Evolutionary conservation across 2,113 vertebrate genomes (phyloP), one percentile per base, ranked within the genome.

Genomic region (Trematocara macrostoma): DNA sequence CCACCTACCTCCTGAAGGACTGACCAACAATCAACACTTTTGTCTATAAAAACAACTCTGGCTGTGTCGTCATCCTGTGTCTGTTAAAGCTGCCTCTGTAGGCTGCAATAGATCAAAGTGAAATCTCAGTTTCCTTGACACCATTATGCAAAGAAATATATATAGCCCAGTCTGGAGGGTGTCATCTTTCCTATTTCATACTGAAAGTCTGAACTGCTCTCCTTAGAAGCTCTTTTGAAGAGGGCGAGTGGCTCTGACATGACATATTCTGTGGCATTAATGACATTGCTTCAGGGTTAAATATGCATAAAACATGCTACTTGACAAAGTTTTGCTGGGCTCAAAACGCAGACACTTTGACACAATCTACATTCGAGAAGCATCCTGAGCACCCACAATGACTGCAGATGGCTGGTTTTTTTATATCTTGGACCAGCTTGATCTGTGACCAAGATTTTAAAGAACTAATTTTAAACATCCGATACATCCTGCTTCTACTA

Each of bases 71-170:
- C 57, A 88, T 34, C 79, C 7, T 56, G 52, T 35, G 38, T 71
- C 69, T 20, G 52, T 57, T 29, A 12, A 16, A 47, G 34, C 57
- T 18, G 38, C 64, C 34, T 83, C 38, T 1, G 47, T 15, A 61
- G 51, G 49, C 52, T 45, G 53, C 3, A 76, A 40, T 4, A 31
- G 79, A 91, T 87, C 84, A 88, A 78, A 90, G 59, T 29, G 59
- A 82, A 82, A 81, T 16, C 57, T 90, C 83, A 16, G 53, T 84
- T 86, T 82, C 84, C 78, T 26, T 78, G 69, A 78, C 56, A 85
- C 84, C 35, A 52, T 91, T 56, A 85, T 79, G 69, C 81, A 84
- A 84, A 82, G 71, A 83, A 52, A 84, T 84, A 67, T 57, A 53
- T 18, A 84, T 1, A 35, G 59, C 67, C 79, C 11, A 8, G 31